Percentiles rank a stretch among this genome's conserved stretches.
Conservation (phyloP, 2,888 invertebrate genomes). For the Athalia circularis region DNA sequence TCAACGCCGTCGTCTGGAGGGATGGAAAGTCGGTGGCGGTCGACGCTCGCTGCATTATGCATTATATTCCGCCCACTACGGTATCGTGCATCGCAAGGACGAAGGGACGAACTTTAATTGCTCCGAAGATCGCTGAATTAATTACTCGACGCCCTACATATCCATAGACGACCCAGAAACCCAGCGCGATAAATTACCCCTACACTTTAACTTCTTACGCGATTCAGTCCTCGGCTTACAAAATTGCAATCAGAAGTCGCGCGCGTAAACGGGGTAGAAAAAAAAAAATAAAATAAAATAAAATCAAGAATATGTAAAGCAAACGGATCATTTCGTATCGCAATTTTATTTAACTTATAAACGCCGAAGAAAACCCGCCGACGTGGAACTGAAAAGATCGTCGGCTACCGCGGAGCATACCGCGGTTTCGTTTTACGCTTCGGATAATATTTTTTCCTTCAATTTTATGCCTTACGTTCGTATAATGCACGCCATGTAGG, state of each 20-base stretch:
- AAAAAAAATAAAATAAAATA: background rate
- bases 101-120: constrained; percentile 34
- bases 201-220: background rate
- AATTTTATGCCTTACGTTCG: background rate
- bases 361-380: background rate
- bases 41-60: constrained; percentile 33
- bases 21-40: constrained; percentile 8
- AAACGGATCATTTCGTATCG: background rate
- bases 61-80: constrained; percentile 12
- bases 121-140: constrained; percentile 34
- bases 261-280: background rate
- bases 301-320: background rate
- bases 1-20: background rate
- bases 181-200: background rate
- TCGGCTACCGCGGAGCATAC: too few species aligned
- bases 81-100: background rate
- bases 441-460: constrained; percentile 1
- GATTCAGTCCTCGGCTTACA: background rate
- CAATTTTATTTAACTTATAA: background rate
- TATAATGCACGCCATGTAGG: background rate
- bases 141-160: background rate
- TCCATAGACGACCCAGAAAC: too few species aligned
- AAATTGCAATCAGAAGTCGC: constrained; percentile 9
- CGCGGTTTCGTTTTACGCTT: background rate
- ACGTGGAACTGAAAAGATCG: too few species aligned